Evolutionary conservation across 2,888 invertebrate genomes (phyloP), one percentile per base, ranked within the genome.

Genomic region (Microctonus brassicae): DNA sequence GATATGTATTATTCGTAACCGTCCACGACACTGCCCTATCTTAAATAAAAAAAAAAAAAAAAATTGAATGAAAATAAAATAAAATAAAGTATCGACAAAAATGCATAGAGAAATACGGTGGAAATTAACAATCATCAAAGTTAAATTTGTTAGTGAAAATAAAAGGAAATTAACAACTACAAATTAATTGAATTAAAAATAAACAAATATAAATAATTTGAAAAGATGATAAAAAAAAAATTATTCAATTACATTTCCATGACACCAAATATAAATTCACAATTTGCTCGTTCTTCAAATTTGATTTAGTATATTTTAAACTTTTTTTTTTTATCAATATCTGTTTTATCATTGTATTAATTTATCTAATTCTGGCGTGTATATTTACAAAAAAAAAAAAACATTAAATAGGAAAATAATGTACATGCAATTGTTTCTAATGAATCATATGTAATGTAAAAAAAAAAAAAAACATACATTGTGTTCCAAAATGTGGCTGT

Each of bases 21-120:
- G 86, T 86, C 86, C 85, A 85, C 84, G 81, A 84, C 86, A 86
- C 86, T 86, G 86, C 86, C 86, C 86, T 84, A 80, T 82, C 79
- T 81, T 82, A 80, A 78, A 78, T 79, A 70, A 74, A 76, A 77
- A 73, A n/a, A n/a, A 70, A 74, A 76, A 77, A 73, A n/a, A n/a
- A n/a, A n/a, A n/a, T n/a, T n/a, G n/a, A n/a, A n/a, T n/a, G n/a
- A 66, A 39, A 57, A 60, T 42, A 60, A 64, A 57, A 60, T 42
- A 60, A 64, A 70, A 66, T 26, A 66, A 52, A 33, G 33, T 1
- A 36, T 9, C 36, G 10, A 20, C 17, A 17, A 17, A 17, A n/a
- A n/a, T n/a, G n/a, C n/a, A n/a, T n/a, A n/a, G 65, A 53, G 61
- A 68, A 42, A 70, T 65, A 71, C n/a, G n/a, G n/a, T n/a, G n/a